Evolutionary conservation across 2,888 invertebrate species (phyloP), one percentile per base, ranked within the genome.

Genomic region (Poecilus cupreus): DNA sequence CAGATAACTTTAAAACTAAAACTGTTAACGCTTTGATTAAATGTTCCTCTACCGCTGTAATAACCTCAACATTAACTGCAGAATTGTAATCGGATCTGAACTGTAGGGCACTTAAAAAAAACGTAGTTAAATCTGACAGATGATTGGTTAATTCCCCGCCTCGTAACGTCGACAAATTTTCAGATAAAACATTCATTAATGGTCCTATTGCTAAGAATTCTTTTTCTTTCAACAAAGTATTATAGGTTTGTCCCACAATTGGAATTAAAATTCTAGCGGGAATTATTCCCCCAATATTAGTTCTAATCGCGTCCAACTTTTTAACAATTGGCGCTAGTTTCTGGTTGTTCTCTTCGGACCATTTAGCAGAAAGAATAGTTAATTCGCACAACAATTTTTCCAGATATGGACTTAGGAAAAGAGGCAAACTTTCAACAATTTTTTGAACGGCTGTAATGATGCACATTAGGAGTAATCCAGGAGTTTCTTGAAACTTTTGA

Each of bases 331-430:
- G 89, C 0, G 90, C 88, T 0, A 91, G 88, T 87, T 92, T 91
- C 68, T 89, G 90, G 70, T 87, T 85, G 57, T 89, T 89, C 11
- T 89, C 89, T 80, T 92, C 89, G 18, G 88, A 87, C 90, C 91
- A 91, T 86, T 91, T 91, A 0, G 90, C 90, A 1, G 91, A 86
- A 39, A 95, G 88, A 80, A 92, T 90, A 0, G 93, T 92, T 49
- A 95, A 88, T 84, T 94, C 93, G 6, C 90, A 91, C 0, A 96
- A 87, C 37, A 96, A 90, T 84, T 94, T 93, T 83, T 93, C 92
- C 37, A 97, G 89, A 88, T 97, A 97, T 0, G 96, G 96, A 82
- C 96, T 97, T 83, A 98, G 88, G 87, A 98, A 98, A 46, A 95
- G 90, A 0, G 96, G 94, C 51, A 98, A 88, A 24, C 94, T 94